A percentile compares a stretch with the other conserved stretches of the same genome.
phyloP scores from a whole-genome alignment of 2,113 vertebrate species.

The Lates calcarifer region DNA sequence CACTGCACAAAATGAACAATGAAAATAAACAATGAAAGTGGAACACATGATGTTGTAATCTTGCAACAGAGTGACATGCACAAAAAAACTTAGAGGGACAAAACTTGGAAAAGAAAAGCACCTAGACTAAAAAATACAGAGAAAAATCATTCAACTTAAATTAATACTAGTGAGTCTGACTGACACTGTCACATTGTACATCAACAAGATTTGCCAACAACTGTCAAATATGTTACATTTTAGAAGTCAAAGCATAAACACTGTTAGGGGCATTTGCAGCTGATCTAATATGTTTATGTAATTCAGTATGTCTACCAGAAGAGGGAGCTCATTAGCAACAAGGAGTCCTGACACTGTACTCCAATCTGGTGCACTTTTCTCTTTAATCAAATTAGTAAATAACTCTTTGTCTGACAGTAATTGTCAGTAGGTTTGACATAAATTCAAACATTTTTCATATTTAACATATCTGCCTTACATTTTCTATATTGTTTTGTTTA shows the following conservation, averaged over 20 bases:
- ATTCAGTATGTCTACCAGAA: constrained; percentile 7
- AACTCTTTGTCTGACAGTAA: background rate
- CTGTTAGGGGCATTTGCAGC: too few relatives aligned
- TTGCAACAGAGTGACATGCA: background rate
- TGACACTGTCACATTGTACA: background rate
- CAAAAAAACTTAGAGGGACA: background rate
- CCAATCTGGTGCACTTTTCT: background rate
- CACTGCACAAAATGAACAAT: constrained; percentile 31
- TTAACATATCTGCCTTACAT: too few relatives aligned
- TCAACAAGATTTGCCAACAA: background rate
- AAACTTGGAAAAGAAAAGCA: background rate
- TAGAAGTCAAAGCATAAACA: background rate
- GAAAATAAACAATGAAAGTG: constrained; percentile 8
- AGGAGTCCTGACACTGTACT: background rate
- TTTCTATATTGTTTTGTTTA: too few relatives aligned
- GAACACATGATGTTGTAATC: background rate
- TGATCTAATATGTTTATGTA: constrained; percentile 28
- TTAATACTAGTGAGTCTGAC: too few relatives aligned
- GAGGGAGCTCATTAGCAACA: constrained; percentile 27
- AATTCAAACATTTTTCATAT: background rate
- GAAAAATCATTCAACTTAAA: background rate
- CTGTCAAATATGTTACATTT: background rate
- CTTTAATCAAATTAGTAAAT: too few relatives aligned
- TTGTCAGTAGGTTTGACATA: background rate
- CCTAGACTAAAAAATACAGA: background rate